These are phyloP conservation scores for Helicolenus hilgendorfi DNA, from an alignment of 2,797 vertebrate species.

Conservation along the genomic window DNA sequence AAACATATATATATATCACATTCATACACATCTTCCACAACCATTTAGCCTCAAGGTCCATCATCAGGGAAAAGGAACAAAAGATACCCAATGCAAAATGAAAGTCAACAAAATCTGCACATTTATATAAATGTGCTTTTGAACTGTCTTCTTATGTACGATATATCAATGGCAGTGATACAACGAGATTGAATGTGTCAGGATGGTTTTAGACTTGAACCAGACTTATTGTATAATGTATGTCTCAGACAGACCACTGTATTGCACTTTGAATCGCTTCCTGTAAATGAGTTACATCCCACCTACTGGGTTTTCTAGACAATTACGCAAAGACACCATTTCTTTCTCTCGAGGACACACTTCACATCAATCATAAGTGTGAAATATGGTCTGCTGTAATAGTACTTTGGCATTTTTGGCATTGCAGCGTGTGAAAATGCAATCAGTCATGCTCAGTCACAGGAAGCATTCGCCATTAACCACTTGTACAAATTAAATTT, in stretches of 20 bases:
- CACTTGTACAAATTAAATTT: constrained; percentile 45
- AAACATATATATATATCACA: too few species aligned
- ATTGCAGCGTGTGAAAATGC: neutral
- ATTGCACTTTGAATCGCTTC: neutral
- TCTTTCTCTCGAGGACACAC: constrained; percentile 11
- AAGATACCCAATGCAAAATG: fast-evolving
- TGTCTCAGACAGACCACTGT: neutral
- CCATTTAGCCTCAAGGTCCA: too few species aligned
- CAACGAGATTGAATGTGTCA: neutral
- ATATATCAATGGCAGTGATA: neutral
- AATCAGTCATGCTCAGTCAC: constrained; percentile 56
- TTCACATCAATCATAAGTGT: constrained; percentile 12
- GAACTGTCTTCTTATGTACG: neutral
- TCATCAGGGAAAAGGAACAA: too few species aligned
- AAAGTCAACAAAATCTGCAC: neutral
- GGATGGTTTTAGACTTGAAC: neutral
- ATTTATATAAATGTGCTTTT: neutral
- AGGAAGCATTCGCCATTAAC: constrained; percentile 50
- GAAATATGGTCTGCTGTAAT: constrained; percentile 5
- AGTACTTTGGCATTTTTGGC: neutral
- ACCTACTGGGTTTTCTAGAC: neutral
- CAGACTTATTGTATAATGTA: neutral
- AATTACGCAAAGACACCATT: constrained; percentile 5
- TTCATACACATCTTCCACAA: too few species aligned
- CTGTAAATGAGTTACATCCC: neutral